Evolutionary conservation across 1,140 invertebrate genomes (phyloP).

Genomic region (Sitobion miscanthi): DNA sequence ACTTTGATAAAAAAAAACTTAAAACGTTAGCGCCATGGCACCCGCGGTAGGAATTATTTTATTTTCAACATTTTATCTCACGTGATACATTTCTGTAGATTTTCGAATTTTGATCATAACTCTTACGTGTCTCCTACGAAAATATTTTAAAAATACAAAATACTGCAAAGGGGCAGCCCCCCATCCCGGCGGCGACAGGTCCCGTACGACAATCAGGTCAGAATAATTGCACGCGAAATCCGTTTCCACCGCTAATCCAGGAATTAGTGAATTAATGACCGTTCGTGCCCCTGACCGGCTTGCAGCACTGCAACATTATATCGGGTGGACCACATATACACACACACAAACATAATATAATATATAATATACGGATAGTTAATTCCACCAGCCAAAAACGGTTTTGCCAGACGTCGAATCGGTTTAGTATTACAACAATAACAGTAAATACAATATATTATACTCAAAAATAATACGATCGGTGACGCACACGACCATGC

Average conservation of each 20-base stretch:
- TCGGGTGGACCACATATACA: not conserved
- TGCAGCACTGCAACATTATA: not conserved
- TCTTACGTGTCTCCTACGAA: no score
- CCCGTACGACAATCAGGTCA: not conserved
- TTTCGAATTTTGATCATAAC: no score
- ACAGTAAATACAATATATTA: not conserved
- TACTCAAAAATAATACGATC: not conserved
- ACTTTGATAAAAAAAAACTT: not conserved
- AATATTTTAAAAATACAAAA: not conserved
- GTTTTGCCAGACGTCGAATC: not conserved
- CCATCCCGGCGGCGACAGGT: not conserved
- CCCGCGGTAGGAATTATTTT: not conserved
- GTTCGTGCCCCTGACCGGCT: not conserved
- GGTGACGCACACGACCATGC: not conserved
- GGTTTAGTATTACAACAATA: not conserved
- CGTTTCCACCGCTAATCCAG: not conserved
- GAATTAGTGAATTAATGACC: slow-evolving; percentile 2
- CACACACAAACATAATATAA: no score
- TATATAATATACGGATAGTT: not conserved
- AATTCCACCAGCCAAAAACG: not conserved
- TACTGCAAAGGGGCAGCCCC: not conserved
- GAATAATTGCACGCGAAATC: not conserved
- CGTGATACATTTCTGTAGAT: no score
- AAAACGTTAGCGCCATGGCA: not conserved
- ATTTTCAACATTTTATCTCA: no score